Evolutionary conservation across 2,888 invertebrate species (phyloP).

Genomic region (Drosophila demipolita): DNA sequence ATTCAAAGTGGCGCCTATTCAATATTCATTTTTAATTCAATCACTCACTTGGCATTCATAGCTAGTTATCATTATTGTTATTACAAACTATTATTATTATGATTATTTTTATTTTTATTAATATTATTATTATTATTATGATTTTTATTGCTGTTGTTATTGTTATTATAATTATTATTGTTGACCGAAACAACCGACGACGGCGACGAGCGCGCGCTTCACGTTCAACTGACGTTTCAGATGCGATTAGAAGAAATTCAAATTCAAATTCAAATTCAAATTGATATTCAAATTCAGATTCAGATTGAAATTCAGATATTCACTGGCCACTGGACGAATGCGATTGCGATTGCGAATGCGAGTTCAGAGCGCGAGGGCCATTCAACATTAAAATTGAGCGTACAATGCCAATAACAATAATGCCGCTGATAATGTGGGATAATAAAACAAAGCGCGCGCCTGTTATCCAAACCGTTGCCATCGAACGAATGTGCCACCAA

Average conservation of each 20-base stretch:
- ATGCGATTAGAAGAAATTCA: conserved; percentile 24
- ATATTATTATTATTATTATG: conserved; percentile 40
- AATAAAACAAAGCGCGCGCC: conserved; percentile 86
- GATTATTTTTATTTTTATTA: conserved; percentile 54
- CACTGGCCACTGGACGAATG: conserved; percentile 42
- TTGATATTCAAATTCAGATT: conserved; percentile 17
- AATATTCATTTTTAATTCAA: conserved; percentile 49
- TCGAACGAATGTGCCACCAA: conserved; percentile 85
- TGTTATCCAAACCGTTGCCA: conserved; percentile 85
- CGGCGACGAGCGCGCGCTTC: conserved; percentile 61
- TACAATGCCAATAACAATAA: conserved; percentile 82
- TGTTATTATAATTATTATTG: conserved; percentile 64
- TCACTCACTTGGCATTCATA: conserved; percentile 51
- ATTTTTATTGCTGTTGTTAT: conserved; percentile 46
- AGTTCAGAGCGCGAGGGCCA: conserved; percentile 54
- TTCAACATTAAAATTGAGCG: conserved; percentile 62
- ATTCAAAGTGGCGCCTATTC: conserved; percentile 51
- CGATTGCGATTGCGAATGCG: conserved; percentile 24
- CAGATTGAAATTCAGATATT: conserved; percentile 30
- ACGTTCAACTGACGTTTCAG: conserved; percentile 44
- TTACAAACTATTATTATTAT: conserved; percentile 61
- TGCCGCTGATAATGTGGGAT: conserved; percentile 83
- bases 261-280: conserved; percentile 34
- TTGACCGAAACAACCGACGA: conserved; percentile 72
- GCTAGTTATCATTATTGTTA: conserved; percentile 57